Conservation (phyloP, 2,797 vertebrate genomes). For the Acestrorhynchus altus region DNA sequence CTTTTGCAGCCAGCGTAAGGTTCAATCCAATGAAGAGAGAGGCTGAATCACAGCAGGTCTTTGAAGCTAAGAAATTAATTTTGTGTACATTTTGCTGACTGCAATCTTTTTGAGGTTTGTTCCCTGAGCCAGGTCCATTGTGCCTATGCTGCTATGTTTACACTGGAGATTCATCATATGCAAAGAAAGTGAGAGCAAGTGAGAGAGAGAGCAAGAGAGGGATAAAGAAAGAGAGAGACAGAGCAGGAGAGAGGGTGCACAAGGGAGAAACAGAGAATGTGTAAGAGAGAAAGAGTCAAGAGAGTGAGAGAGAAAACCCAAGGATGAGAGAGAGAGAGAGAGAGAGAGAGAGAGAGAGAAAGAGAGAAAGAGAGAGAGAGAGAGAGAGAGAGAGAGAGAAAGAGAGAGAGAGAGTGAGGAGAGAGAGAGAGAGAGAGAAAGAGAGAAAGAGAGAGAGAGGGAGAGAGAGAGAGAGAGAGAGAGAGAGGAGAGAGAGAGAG, state of each 20-base stretch:
- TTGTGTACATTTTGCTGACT: conserved; percentile 54
- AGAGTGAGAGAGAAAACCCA: background rate
- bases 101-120: conserved; percentile 38
- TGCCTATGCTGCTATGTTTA: conserved; percentile 37
- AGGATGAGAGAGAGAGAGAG: background rate
- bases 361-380: conserved; percentile 3
- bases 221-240: background rate
- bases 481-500: background rate
- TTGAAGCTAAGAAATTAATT: conserved; percentile 52
- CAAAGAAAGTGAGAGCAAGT: conserved; percentile 25
- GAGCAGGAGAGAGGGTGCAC: background rate
- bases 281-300: background rate
- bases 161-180: conserved; percentile 52
- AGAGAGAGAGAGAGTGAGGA: conserved; percentile 8
- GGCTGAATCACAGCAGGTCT: conserved; percentile 18
- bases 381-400: conserved; percentile 16
- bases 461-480: conserved; percentile 11
- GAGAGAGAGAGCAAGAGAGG: conserved; percentile 17
- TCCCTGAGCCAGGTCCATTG: conserved; percentile 51
- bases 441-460: conserved; percentile 13
- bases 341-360: conserved; percentile 4
- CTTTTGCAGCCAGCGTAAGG: conserved; percentile 17
- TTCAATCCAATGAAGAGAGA: conserved; percentile 35
- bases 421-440: conserved; percentile 1
- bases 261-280: conserved; percentile 18